Base-by-base conservation (phyloP, 2,113 vertebrate species). In the Dasyurus viverrinus region DNA sequence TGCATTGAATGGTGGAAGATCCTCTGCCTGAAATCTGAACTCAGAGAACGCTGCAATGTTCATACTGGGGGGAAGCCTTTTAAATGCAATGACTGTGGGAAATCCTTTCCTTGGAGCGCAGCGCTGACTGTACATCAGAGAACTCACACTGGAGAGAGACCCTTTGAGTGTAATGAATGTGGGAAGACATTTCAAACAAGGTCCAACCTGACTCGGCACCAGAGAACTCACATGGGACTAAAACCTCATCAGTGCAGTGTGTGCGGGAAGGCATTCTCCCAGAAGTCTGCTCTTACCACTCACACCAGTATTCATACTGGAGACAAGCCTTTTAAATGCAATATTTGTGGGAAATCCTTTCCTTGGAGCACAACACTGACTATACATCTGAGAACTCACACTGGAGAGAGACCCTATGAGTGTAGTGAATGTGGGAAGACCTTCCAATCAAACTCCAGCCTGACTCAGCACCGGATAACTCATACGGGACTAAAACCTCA, bases 211-310 rank as follows among this genome's bases (percentile, higher is more conserved):
- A 96, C 97, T 91, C 95, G 93, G 3, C 96, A 98, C 93, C 97
- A 97, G 95, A 98, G 97, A 90, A 98, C 96, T 94, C 97, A 97
- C 90, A 98, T 97, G 54, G 97, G 97, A 95, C 11, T 53, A 53
- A 53, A 53, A 53, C 53, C 53, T 53, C 11, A 53, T 53, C 53
- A 98, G 1, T 98, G 97, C 36, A 98, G 97, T 94, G 97, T 97
- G 76, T 98, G 97, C 94, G 97, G 97, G 30, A 98, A 98, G 93
- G 97, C 97, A 90, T 98, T 98, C 90, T 97, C 97, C 89, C 97
- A 97, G 93, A 98, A 97, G 93, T 98, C 97, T 53, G 97, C 97
- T 47, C 97, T 97, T 47, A 98, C 97, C 92, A 94, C 97, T 95
- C 97, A 98, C 84, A 97, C 97, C 95, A 98, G 97, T 93, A 98